phyloP scores from a whole-genome alignment of 2,113 vertebrate species.

The Emydura subglobosa region DNA sequence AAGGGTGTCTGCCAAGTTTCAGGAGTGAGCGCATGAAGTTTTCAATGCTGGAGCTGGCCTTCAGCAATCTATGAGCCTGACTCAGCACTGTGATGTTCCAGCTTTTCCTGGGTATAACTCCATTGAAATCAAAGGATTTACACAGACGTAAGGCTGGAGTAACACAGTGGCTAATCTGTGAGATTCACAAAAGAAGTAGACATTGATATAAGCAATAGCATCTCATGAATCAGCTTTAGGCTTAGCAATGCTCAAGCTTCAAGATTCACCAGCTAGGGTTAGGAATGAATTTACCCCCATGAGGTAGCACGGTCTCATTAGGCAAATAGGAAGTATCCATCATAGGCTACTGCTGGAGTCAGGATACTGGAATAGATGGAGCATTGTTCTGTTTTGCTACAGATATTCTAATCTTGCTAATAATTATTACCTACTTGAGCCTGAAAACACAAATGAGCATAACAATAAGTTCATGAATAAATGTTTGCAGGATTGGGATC shows the following conservation, averaged over 20 bases:
- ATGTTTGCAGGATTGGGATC: not conserved
- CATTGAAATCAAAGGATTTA: not conserved
- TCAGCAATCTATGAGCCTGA: not conserved
- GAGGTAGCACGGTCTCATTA: conserved; percentile 17
- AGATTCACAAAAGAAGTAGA: not conserved
- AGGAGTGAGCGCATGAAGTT: not conserved
- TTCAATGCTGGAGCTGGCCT: not conserved
- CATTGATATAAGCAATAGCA: not conserved
- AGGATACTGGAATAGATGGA: conserved; percentile 17
- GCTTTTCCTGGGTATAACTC: not conserved
- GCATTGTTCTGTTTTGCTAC: conserved; percentile 10
- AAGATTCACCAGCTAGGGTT: not conserved
- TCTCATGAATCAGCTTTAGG: not conserved
- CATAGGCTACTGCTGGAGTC: not conserved
- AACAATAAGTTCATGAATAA: conserved; percentile 12
- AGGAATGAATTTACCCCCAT: conserved; percentile 37
- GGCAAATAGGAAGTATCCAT: conserved; percentile 32
- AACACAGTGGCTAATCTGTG: not conserved
- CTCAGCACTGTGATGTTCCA: not conserved
- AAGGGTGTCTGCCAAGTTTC: not conserved
- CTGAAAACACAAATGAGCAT: not conserved
- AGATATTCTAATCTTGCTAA: not conserved
- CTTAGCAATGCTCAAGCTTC: not conserved
- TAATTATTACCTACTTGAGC: not conserved
- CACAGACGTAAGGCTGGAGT: not conserved